Evolutionary conservation across 2,797 vertebrate genomes (phyloP).

Genomic region (Acipenser ruthenus): DNA sequence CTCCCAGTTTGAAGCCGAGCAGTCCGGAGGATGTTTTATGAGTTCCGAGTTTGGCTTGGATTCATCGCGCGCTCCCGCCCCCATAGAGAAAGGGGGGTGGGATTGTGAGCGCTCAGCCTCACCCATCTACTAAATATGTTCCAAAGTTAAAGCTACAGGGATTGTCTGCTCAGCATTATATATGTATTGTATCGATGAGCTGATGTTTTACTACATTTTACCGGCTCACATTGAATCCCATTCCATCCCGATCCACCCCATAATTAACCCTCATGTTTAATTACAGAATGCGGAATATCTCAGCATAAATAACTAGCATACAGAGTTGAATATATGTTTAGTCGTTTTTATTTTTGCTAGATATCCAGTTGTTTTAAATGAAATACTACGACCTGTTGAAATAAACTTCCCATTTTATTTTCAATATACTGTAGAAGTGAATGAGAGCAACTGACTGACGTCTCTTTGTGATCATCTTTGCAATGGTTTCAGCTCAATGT

Average conservation of each 20-base stretch:
- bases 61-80: conserved; percentile 56
- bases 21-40: conserved; percentile 40
- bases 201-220: conserved; percentile 37
- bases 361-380: no score
- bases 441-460: no score
- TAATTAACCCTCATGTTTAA: not conserved
- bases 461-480: no score
- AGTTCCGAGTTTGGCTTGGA: conserved; percentile 33
- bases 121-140: conserved; percentile 49
- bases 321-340: no score
- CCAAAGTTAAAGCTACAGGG: conserved; percentile 56
- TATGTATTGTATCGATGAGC: conserved; percentile 47
- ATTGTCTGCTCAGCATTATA: conserved; percentile 37
- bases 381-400: no score
- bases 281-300: no score
- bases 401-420: no score
- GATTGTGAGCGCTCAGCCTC: conserved; percentile 63
- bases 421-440: no score
- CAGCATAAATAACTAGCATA: no score
- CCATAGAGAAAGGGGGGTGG: conserved; percentile 33
- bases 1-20: conserved; percentile 44
- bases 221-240: conserved; percentile 15
- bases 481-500: no score
- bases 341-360: no score
- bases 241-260: not conserved